Evolutionary conservation across 2,113 vertebrate genomes (phyloP).

Genomic region (Erpornis zantholeuca): DNA sequence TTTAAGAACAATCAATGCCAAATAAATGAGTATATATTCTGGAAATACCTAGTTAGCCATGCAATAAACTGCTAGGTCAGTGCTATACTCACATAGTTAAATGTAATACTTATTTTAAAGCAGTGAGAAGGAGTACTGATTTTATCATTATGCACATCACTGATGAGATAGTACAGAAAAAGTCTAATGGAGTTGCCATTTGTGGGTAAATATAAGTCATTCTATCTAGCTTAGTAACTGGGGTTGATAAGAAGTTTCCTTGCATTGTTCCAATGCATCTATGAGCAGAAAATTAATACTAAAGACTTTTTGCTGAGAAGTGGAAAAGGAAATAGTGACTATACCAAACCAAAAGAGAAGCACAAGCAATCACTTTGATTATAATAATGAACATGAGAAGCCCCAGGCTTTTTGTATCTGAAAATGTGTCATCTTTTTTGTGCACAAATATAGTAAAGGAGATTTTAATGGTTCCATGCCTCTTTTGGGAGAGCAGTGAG

Average conservation of each 20-base stretch:
- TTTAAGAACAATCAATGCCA: not conserved
- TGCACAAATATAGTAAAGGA: not conserved
- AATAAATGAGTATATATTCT: not conserved
- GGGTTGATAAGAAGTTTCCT: not conserved
- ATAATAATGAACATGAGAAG: not conserved
- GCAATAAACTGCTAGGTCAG: not conserved
- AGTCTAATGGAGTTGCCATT: not conserved
- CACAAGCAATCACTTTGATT: not conserved
- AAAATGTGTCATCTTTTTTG: not conserved
- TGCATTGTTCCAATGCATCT: not conserved
- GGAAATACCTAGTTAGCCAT: not conserved
- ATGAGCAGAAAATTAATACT: not conserved
- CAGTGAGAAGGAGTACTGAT: not conserved
- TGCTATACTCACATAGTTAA: not conserved
- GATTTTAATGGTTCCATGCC: not conserved
- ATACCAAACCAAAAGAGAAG: not conserved
- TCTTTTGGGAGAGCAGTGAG: not conserved
- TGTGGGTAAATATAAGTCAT: not conserved
- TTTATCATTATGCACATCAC: not conserved
- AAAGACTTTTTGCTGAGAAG: not conserved
- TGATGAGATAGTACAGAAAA: not conserved
- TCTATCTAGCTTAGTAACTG: not conserved
- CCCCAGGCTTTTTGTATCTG: accelerated
- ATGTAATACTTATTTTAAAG: not conserved
- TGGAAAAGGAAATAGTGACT: not conserved